Base-by-base conservation (phyloP, 2,888 invertebrate species). In the Vandiemenella viatica region DNA sequence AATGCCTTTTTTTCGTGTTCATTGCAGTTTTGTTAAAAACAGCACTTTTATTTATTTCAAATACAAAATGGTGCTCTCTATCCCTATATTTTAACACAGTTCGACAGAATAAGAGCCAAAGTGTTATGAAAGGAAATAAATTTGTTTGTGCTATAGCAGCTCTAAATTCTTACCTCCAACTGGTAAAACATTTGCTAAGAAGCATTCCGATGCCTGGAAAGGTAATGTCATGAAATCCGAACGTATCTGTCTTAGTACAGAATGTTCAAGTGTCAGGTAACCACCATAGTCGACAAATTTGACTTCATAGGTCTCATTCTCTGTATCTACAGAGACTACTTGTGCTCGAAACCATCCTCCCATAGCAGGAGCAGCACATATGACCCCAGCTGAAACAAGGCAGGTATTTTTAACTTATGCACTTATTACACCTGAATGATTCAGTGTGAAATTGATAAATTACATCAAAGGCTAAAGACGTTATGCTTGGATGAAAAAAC, bases 201-300 rank as follows among this genome's bases (percentile, higher is more conserved):
- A 78, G 64, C 95, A 91, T 72, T 98, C 97, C 44, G 89, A 84
- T 50, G 96, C 91, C 77, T 97, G 96, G 78, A 97, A 97, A 47
- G 97, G 97, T 65, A 96, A 73, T 50, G 81, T 74, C 76, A 95
- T 83, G 66, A 92, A 95, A 69, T 97, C 95, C 48, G 82, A 82
- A 59, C 92, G 78, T 58, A 98, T 93, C 71, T 96, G 93, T 63
- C 89, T 80, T 62, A 97, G 76, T 56, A 79, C 75, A 49, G 77
- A 72, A 57, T 83, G 81, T 58, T 80, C 78, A 48, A 93, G 76
- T 51, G 77, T 77, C 61, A 82, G 78, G 67, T 86, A 97, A 45
- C 97, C 97, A 44, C 98, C 98, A 61, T 90, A 91, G 71, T 98
- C 98, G 45, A 97, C 80, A 65, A 90, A 83, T 67, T 85, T 85